Conservation (phyloP, 2,113 vertebrate species). For the Uropsilus gracilis region DNA sequence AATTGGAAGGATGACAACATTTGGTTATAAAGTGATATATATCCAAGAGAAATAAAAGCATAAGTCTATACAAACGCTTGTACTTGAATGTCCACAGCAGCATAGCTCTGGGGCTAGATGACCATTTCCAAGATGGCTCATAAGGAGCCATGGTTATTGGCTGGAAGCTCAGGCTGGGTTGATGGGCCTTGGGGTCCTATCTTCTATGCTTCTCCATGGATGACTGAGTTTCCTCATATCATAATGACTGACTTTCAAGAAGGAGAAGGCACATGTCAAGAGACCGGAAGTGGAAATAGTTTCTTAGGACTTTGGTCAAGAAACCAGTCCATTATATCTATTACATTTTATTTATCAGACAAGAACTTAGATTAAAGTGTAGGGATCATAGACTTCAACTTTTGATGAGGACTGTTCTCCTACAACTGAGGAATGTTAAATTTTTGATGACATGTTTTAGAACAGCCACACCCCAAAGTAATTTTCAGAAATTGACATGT, state of each 20-base stretch:
- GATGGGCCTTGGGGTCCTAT: not conserved
- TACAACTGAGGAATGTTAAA: not conserved
- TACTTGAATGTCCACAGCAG: not conserved
- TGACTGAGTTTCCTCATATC: not conserved
- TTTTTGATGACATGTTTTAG: slow-evolving; percentile 16
- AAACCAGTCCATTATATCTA: not conserved
- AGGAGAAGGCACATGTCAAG: not conserved
- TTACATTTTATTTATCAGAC: not conserved
- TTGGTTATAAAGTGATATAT: no score
- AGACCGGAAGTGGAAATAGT: not conserved
- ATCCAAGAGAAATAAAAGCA: not conserved
- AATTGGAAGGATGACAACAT: no score
- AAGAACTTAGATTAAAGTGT: not conserved
- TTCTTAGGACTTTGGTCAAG: not conserved
- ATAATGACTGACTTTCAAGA: not conserved
- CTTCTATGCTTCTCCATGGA: not conserved
- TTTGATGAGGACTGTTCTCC: not conserved
- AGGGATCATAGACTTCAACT: not conserved
- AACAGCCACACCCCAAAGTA: not conserved
- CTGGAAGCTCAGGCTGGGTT: not conserved
- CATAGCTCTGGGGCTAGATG: not conserved
- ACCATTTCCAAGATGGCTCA: not conserved
- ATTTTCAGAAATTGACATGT: not conserved
- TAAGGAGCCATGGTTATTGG: not conserved
- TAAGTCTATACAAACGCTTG: not conserved